Evolutionary conservation across 2,797 vertebrate genomes (phyloP).

Genomic region (Sciurus carolinensis): DNA sequence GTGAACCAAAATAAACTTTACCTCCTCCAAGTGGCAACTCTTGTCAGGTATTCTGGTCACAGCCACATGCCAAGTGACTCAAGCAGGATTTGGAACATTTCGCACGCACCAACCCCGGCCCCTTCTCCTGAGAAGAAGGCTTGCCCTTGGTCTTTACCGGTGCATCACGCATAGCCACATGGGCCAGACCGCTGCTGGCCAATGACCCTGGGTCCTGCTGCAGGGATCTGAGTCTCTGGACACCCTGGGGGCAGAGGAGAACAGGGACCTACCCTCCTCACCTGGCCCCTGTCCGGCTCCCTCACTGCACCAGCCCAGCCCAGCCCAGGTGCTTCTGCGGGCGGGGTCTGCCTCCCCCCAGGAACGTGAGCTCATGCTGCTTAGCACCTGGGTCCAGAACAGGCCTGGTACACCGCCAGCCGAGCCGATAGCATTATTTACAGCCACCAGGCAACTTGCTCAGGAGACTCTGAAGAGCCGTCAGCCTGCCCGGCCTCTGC

Average conservation of each 20-base stretch:
- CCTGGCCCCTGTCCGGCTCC: not conserved
- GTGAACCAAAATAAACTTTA: too few species aligned
- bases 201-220: not conserved
- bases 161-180: not conserved
- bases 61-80: too few species aligned
- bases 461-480: not conserved
- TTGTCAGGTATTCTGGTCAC: too few species aligned
- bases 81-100: not conserved
- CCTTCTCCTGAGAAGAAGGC: not conserved
- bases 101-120: not conserved
- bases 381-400: too few species aligned
- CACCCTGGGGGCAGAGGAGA: not conserved
- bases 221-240: not conserved
- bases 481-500: not conserved
- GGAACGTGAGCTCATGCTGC: not conserved
- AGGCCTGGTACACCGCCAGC: fast-evolving
- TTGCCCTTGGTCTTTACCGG: not conserved
- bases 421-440: not conserved
- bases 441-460: not conserved
- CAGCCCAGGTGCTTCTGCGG: not conserved
- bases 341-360: too few species aligned
- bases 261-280: not conserved
- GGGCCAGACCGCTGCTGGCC: not conserved
- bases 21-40: too few species aligned
- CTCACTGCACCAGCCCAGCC: not conserved